Conservation (phyloP, 2,888 invertebrate species). For the Orthosia cruda region DNA sequence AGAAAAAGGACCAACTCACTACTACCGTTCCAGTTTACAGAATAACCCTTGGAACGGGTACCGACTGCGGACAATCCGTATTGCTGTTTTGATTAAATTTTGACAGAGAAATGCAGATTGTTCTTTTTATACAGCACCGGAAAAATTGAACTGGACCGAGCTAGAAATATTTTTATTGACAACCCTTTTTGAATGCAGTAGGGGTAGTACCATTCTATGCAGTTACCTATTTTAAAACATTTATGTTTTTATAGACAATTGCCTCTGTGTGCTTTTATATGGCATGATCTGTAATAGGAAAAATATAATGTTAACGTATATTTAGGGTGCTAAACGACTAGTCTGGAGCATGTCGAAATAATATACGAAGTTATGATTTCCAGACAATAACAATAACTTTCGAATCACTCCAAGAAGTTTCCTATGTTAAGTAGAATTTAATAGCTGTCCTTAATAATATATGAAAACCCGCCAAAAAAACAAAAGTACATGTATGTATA, state of each 20-base stretch:
- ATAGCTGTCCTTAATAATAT: not conserved
- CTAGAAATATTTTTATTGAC: constrained; percentile 72
- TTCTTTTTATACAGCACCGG: constrained; percentile 80
- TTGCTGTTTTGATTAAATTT: constrained; percentile 91
- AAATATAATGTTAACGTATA: not conserved
- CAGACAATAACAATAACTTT: not conserved
- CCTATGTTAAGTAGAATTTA: not conserved
- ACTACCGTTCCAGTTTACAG: constrained; percentile 54
- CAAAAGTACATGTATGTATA: not conserved
- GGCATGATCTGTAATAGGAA: not conserved
- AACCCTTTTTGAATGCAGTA: constrained; percentile 22
- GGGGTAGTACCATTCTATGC: not conserved
- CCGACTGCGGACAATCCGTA: constrained; percentile 79
- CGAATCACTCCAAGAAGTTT: not conserved
- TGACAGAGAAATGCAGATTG: constrained; percentile 84
- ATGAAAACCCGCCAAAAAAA: not conserved
- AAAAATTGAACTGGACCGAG: constrained; percentile 75
- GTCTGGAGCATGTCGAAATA: not conserved
- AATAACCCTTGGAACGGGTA: constrained; percentile 73
- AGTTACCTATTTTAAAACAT: not conserved
- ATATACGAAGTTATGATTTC: not conserved
- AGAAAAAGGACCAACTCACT: not conserved
- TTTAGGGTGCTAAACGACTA: not conserved
- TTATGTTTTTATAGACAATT: not conserved
- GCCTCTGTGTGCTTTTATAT: not conserved